Base-by-base conservation (phyloP, 2,797 vertebrate species). In the Rhynchonycteris naso region DNA sequence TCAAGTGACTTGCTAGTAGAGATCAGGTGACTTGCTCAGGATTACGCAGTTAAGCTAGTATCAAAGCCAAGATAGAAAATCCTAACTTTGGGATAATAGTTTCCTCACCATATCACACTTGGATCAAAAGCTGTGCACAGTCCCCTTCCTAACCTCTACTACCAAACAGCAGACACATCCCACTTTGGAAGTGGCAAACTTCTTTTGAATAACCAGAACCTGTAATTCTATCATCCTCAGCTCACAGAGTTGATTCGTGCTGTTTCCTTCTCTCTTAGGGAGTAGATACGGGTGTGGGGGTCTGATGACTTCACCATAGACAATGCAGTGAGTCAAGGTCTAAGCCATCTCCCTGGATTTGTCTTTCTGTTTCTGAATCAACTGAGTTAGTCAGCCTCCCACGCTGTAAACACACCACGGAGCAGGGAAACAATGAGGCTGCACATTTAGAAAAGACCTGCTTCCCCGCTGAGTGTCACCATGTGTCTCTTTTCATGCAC, bases 361-460 rank as follows among this genome's bases (percentile, higher is more conserved):
- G 59, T 94, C 56, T 82, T 80, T 91, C 65, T 92, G 56, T 47
- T 84, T 82, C 96, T 95, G 88, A 97, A 59, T 96, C 91, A 94
- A 0, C n/a, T 5, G 90, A 88, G 72, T 88, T 88, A 79, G 84
- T 85, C 87, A 94, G 35, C 63, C 56, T 82, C 94, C 84, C 88
- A 89, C 33, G 0, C 75, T 71, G 65, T 95, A 90, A 97, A 92
- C 75, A 94, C 63, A 71, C 35, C 84, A 56, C 38, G 18, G 63
- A 93, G n/a, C 76, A 80, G 82, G 47, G 75, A 90, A 95, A 96
- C 90, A 95, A 75, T 75, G 83, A 75, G 54, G 33, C 18, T 69
- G 82, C 66, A 95, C 89, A 85, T 95, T 71, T 96, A 79, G 93
- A 91, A 66, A 92, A 93, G 88, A 81, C 22, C 54, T 91, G 52